Evolutionary conservation across 2,888 invertebrate genomes (phyloP), one percentile per base, ranked within the genome.

Genomic region (Sussaba pulchella): DNA sequence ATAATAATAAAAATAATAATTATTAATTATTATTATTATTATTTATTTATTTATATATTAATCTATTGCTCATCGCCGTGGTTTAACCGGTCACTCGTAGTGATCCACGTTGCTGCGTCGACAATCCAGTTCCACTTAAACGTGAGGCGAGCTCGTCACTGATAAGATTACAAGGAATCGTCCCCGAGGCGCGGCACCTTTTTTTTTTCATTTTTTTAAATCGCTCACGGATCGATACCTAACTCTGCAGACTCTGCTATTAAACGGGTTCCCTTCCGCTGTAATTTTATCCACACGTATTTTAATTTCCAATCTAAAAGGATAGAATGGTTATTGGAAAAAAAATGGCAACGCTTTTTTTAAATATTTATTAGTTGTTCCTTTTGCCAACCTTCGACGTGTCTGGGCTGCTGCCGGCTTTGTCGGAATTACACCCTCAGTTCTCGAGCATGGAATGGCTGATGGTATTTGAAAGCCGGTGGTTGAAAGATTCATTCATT

Each of bases 141-240:
- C 41, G 43, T 24, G 45, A 21, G 39, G 67, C 39, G 10, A 9
- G 45, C 45, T 52, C 43, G 59, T 43, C 45, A 24, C 66, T 75
- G 80, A 80, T 80, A 80, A 80, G 80, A 80, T 80, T 80, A 80
- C 75, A 71, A 59, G 63, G 52, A 72, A 69, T 72, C 72, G 76
- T 76, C 76, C 71, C 31, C 43, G n/a, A 72, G 80, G 75, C 75
- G 43, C 45, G 57, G 61, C 78, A 72, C 66, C 76, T 80, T 75
- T 72, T 80, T 31, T 5, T 31, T 31, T 5, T 31, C 6, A 31
- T 31, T 31, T 31, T 31, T 31, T 31, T 31, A 5, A 31, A 80
- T 80, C 80, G 61, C 67, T 69, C 24, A 31, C 72, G 36, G 80
- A 80, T 80, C 80, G 67, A 80, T 76, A 71, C 21, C 45, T 45